Evolutionary conservation across 2,888 invertebrate genomes (phyloP), one percentile per base, ranked within the genome.

Genomic region (Tricholauxania praeusta): DNA sequence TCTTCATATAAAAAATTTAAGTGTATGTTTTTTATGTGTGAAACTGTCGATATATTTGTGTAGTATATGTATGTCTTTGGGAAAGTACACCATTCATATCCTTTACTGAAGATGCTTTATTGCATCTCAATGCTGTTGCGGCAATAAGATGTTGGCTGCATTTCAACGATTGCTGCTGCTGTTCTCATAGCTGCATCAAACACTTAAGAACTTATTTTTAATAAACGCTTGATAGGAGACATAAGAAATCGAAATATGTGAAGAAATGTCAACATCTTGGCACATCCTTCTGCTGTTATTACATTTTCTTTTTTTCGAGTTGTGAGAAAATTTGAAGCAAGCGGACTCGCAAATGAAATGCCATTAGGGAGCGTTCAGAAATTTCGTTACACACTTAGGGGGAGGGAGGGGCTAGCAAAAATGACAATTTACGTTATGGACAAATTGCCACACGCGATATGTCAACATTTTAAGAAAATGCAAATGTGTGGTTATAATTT

Each of bases 61-160:
- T 57, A 22, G n/a, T n/a, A n/a, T n/a, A n/a, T n/a, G n/a, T 71
- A n/a, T 6, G 47, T 72, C 28, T 32, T n/a, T 19, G 22, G 39
- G 19, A 39, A n/a, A 52, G 32, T 17, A 66, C 52, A 53, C 32
- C n/a, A 53, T 52, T 28, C 32, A 28, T 17, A 39, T n/a, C n/a
- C 12, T 52, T 32, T 12, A 39, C 52, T 28, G 52, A 17, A 66
- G 19, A 66, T 49, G n/a, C 51, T 51, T 64, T 51, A 64, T 51
- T 64, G 64, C 64, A 51, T 64, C 51, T 51, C 64, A 64, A 64
- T 49, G 48, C 12, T 60, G 15, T 10, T 39, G 64, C 48, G 48
- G 10, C 64, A 47, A 32, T 49, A 64, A 64, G 17, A 22, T 51
- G 51, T 15, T 64, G 64, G 49, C 49, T 28, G 28, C 57, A 28